phyloP scores from a whole-genome alignment of 1,140 invertebrate genomes.

The Tetramorium parvispinum region DNA sequence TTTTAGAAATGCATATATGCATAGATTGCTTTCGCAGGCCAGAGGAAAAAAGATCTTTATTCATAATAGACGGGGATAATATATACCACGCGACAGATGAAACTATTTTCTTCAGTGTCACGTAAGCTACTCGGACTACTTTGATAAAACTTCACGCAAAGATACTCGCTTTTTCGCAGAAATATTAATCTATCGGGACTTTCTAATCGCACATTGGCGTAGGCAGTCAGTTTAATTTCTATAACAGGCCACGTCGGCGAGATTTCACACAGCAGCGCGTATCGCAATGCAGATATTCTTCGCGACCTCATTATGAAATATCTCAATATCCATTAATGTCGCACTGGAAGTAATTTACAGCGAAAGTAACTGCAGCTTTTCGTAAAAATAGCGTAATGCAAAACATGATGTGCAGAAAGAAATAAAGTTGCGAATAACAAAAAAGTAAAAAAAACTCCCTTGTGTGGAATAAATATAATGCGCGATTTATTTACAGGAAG shows the following conservation, averaged over 20 bases:
- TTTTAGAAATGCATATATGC: constrained; percentile 6
- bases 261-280: constrained; percentile 16
- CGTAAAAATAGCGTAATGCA: neutral
- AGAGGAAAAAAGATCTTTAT: neutral
- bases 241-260: neutral
- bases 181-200: constrained; percentile 36
- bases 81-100: neutral
- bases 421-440: neutral
- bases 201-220: constrained; percentile 50
- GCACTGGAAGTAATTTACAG: neutral
- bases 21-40: neutral
- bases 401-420: neutral
- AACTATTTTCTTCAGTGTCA: constrained; percentile 21
- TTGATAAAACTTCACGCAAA: constrained; percentile 23
- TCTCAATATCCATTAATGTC: constrained; percentile 3
- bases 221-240: constrained; percentile 23
- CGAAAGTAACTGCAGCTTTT: neutral
- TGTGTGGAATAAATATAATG: neutral
- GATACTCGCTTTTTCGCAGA: neutral
- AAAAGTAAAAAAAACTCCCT: neutral
- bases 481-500: neutral
- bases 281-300: constrained; percentile 25
- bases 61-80: neutral
- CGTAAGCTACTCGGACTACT: neutral
- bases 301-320: constrained; percentile 23